Conservation (phyloP, 2,888 invertebrate species). For the Lasioglossum morio region DNA sequence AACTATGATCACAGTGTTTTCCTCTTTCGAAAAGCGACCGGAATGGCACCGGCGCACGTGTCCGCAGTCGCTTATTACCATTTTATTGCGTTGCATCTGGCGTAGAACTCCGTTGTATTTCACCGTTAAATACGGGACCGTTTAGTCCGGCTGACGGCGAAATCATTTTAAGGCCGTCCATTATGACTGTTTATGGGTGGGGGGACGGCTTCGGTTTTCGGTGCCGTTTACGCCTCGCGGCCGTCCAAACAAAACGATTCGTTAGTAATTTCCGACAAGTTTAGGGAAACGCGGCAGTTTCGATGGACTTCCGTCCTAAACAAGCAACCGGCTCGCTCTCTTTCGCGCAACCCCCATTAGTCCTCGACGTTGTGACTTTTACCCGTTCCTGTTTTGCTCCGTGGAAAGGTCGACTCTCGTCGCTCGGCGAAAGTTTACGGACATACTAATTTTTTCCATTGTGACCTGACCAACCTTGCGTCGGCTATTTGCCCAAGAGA, state of each 20-base stretch:
- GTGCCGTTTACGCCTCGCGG: conserved; percentile 50
- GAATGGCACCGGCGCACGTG: conserved; percentile 22
- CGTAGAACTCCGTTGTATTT: conserved; percentile 29
- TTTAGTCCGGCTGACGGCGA: conserved; percentile 33
- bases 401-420: conserved; percentile 25
- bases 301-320: conserved; percentile 58
- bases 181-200: conserved; percentile 59
- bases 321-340: conserved; percentile 59
- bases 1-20: background rate
- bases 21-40: background rate
- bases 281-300: conserved; percentile 44
- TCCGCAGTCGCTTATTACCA: conserved; percentile 55
- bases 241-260: conserved; percentile 51
- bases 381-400: conserved; percentile 50
- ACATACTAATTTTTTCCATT: conserved; percentile 56
- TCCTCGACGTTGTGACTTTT: conserved; percentile 49
- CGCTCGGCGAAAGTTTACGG: conserved; percentile 26
- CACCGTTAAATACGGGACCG: conserved; percentile 49
- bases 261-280: conserved; percentile 46
- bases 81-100: conserved; percentile 57
- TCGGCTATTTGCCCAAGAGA: conserved; percentile 41
- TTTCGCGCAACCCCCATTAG: conserved; percentile 44
- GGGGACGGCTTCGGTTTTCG: conserved; percentile 36
- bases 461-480: background rate
- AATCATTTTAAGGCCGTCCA: conserved; percentile 64